Evolutionary conservation across 2,113 vertebrate genomes (phyloP).

Genomic region (Austrofundulus limnaeus): DNA sequence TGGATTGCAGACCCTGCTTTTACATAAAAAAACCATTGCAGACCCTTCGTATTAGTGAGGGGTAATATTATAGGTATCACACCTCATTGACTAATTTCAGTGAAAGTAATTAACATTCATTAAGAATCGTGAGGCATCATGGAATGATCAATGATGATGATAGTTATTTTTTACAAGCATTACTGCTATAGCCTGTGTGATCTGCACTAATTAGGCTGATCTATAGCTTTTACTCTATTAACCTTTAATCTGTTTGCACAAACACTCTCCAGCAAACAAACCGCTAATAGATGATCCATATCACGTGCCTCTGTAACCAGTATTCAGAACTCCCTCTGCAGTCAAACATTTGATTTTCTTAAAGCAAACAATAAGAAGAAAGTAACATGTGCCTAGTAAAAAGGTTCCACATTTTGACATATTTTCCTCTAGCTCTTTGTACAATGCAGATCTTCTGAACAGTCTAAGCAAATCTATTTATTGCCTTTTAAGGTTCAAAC

Average conservation of each 20-base stretch:
- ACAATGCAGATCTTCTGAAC: conserved; percentile 18
- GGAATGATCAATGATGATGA: conserved; percentile 54
- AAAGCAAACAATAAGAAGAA: not conserved
- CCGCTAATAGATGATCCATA: not conserved
- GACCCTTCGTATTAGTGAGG: conserved; percentile 24
- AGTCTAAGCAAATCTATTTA: conserved; percentile 31
- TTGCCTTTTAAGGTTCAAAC: conserved; percentile 36
- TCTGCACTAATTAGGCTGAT: conserved; percentile 37
- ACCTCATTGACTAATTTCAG: conserved; percentile 51
- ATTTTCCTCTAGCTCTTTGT: conserved; percentile 39
- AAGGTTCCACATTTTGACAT: conserved; percentile 16
- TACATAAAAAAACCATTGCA: conserved; percentile 44
- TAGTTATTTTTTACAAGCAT: conserved; percentile 32
- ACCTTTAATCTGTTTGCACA: conserved; percentile 6
- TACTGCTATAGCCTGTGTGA: conserved; percentile 27
- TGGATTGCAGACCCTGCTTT: conserved; percentile 6
- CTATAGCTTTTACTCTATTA: conserved; percentile 21
- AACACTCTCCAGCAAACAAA: conserved; percentile 4
- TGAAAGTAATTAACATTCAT: conserved; percentile 56
- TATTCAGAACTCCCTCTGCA: not conserved
- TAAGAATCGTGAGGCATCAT: conserved; percentile 26
- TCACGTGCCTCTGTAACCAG: not conserved
- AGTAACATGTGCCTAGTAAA: not conserved
- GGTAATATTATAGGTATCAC: conserved; percentile 42
- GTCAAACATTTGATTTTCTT: conserved; percentile 7